Evolutionary conservation across 2,888 invertebrate genomes (phyloP).

Genomic region (Stegophylla sp.): DNA sequence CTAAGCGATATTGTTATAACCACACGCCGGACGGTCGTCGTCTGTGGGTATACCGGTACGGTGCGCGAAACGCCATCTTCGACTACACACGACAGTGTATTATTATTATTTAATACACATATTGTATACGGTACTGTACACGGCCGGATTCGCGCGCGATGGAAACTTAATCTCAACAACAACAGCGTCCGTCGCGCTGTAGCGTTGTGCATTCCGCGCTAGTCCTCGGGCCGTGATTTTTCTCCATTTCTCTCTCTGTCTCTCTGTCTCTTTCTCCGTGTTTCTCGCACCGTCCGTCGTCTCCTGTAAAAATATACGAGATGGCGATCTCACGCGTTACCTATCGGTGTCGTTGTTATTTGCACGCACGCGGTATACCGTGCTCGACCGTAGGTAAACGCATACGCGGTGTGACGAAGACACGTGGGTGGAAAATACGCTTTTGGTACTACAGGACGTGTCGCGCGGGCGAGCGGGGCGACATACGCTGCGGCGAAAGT

Average conservation of each 20-base stretch:
- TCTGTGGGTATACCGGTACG: no score
- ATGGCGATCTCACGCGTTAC: conserved; percentile 14
- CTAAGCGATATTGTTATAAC: no score
- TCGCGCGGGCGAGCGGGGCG: conserved; percentile 6
- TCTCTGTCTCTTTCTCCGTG: no score
- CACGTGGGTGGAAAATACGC: conserved; percentile 30
- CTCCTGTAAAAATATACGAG: background rate
- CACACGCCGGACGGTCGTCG: no score
- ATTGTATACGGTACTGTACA: no score
- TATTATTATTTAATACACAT: no score
- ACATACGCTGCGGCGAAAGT: background rate
- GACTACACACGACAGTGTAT: no score
- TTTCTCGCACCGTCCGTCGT: no score
- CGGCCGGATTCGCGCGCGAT: no score
- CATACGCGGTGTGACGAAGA: background rate
- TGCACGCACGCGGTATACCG: background rate
- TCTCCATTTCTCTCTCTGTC: no score
- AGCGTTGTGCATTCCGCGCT: conserved; percentile 3
- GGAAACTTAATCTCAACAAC: background rate
- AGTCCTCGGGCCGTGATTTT: background rate
- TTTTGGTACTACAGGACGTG: background rate
- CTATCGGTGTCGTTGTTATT: background rate
- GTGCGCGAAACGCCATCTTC: no score
- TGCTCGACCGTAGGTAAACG: background rate
- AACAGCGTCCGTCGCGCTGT: background rate